phyloP scores from a whole-genome alignment of 2,797 vertebrate species.

The Poecilia gillii region DNA sequence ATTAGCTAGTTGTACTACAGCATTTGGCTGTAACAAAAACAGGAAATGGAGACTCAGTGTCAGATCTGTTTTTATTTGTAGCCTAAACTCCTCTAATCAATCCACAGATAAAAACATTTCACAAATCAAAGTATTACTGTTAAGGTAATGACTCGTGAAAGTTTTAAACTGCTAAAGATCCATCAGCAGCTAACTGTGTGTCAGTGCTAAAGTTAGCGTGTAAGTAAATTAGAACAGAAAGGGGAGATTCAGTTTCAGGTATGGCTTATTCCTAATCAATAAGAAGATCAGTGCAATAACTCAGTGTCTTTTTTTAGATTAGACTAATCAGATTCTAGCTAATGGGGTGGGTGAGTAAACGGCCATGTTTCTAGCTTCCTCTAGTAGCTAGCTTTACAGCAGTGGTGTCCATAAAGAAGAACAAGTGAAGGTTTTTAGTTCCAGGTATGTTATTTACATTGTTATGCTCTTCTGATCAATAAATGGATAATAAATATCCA shows the following conservation, averaged over 20 bases:
- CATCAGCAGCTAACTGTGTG: background rate
- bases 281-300: background rate
- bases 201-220: background rate
- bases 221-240: background rate
- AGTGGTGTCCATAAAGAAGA: background rate
- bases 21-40: background rate
- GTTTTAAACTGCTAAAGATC: background rate
- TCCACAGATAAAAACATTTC: background rate
- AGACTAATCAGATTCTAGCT: background rate
- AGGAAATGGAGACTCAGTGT: background rate
- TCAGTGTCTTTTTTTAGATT: background rate
- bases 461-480: background rate
- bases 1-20: background rate
- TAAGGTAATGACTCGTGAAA: background rate
- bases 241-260: background rate
- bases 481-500: background rate
- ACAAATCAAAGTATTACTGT: background rate
- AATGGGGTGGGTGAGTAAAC: background rate
- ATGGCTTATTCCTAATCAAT: background rate
- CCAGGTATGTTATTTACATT: background rate
- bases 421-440: background rate
- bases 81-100: background rate
- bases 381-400: background rate
- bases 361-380: background rate
- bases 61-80: background rate